phyloP scores from a whole-genome alignment of 2,888 invertebrate species.

The Stenodera caucasica region DNA sequence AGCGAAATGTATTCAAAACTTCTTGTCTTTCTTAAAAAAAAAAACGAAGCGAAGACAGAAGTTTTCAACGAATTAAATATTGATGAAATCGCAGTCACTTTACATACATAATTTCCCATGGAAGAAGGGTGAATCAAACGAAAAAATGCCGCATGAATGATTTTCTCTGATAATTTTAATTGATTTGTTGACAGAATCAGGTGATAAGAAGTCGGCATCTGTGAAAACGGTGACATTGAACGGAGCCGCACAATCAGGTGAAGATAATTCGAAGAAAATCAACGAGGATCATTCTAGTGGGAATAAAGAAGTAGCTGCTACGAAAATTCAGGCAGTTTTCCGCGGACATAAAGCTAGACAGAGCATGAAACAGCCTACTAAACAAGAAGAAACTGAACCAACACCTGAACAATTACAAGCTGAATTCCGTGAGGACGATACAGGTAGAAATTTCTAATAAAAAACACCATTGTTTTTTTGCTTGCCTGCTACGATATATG shows the following conservation, averaged over 20 bases:
- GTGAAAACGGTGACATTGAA: slow-evolving; percentile 50
- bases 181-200: too few species aligned
- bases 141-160: too few species aligned
- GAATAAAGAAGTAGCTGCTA: slow-evolving; percentile 69
- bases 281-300: neutral
- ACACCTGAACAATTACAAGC: slow-evolving; percentile 73
- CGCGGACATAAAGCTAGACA: slow-evolving; percentile 80
- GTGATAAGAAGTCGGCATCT: slow-evolving; percentile 41
- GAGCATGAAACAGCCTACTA: slow-evolving; percentile 67
- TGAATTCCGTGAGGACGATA: slow-evolving; percentile 79
- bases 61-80: too few species aligned
- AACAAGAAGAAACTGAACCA: slow-evolving; percentile 56
- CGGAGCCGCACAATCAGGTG: slow-evolving; percentile 38
- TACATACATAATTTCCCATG: too few species aligned
- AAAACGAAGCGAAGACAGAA: neutral
- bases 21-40: too few species aligned
- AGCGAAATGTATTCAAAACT: neutral
- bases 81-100: too few species aligned
- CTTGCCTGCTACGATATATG: too few species aligned
- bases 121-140: too few species aligned
- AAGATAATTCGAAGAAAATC: slow-evolving; percentile 4
- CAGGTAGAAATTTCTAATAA: too few species aligned
- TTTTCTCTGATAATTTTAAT: too few species aligned
- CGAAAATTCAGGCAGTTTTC: slow-evolving; percentile 87
- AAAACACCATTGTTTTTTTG: too few species aligned